These are phyloP conservation scores for Metacarcinus magister DNA, from an alignment of 2,888 invertebrate genomes.

Conservation along the genomic window DNA sequence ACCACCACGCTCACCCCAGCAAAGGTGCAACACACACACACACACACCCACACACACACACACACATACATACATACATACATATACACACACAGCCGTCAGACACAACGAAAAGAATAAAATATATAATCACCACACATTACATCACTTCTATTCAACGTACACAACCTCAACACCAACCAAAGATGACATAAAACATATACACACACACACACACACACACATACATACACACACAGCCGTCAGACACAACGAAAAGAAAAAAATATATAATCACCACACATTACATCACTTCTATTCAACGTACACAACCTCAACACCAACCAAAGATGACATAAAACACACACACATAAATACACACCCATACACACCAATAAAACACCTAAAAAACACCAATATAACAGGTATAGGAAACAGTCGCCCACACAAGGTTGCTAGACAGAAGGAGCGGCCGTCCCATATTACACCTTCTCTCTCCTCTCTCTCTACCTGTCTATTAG, in stretches of 20 bases:
- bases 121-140: not conserved
- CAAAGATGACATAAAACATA: no score
- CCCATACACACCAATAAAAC: not conserved
- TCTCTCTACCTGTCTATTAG: constrained; percentile 1
- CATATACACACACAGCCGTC: not conserved
- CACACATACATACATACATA: not conserved
- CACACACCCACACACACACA: not conserved
- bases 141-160: no score
- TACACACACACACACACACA: no score
- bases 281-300: no score
- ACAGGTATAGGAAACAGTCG: not conserved
- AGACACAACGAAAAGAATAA: not conserved
- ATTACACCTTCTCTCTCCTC: constrained; percentile 30
- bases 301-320: no score
- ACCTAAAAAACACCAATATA: not conserved
- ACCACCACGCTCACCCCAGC: not conserved
- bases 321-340: not conserved
- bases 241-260: no score
- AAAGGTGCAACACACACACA: not conserved
- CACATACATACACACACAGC: no score
- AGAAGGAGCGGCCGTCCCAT: not conserved
- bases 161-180: no score
- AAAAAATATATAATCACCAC: no score
- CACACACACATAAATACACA: not conserved
- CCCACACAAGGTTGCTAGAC: constrained; percentile 48